Percentiles rank a stretch among this genome's conserved stretches.
phyloP scores from a whole-genome alignment of 35 echinoderm and acorn worm genomes.

The Lytechinus variegatus region DNA sequence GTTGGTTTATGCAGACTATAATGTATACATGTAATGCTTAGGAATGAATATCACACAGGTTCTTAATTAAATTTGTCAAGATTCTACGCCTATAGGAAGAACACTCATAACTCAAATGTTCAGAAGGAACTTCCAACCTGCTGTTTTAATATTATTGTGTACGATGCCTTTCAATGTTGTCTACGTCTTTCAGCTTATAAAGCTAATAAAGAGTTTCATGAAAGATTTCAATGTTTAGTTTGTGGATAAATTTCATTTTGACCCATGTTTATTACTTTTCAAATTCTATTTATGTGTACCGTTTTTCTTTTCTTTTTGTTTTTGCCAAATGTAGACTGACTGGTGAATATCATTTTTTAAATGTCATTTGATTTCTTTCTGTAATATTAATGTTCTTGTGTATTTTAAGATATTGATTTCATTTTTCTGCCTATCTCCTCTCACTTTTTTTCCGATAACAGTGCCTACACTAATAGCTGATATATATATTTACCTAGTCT shows the following conservation, averaged over 20 bases:
- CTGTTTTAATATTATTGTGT: not conserved
- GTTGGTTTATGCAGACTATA: no score
- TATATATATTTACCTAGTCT: not conserved
- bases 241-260: not conserved
- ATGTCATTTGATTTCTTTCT: not conserved
- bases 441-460: not conserved
- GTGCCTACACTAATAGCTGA: not conserved
- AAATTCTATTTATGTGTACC: not conserved
- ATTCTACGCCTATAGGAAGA: no score
- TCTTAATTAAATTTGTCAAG: no score
- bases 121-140: not conserved
- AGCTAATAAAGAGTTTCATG: not conserved
- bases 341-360: not conserved
- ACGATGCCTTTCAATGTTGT: not conserved
- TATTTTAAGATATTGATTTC: not conserved
- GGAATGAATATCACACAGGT: no score
- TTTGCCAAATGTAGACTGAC: not conserved
- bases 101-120: no score
- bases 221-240: not conserved
- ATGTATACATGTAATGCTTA: no score
- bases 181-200: constrained; percentile 4
- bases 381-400: not conserved
- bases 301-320: not conserved
- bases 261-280: not conserved
- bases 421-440: not conserved